Percentiles rank a stretch among this genome's conserved stretches.
Evolutionary conservation across 2,797 vertebrate genomes (phyloP).

Genomic region (Scarus forsteni): DNA sequence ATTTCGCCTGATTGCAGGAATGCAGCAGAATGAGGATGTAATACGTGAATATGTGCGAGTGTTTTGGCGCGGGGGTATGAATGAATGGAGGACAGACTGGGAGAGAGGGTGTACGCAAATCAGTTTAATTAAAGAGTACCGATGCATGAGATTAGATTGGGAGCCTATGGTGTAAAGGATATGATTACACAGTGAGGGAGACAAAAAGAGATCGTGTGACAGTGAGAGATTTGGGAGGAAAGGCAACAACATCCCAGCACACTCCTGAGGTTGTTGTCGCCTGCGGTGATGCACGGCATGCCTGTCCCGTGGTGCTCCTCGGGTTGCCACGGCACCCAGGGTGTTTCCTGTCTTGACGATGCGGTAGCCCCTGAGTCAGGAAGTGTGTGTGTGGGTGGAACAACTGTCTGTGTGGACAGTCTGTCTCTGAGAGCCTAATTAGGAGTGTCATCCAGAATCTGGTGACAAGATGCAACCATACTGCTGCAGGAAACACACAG

Average conservation of each 20-base stretch:
- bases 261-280: conserved; percentile 32
- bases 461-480: conserved; percentile 59
- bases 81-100: conserved; percentile 69
- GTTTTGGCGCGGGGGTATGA: conserved; percentile 49
- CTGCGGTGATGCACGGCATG: conserved; percentile 31
- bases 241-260: conserved; percentile 10
- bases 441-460: conserved; percentile 61
- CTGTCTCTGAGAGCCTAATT: conserved; percentile 70
- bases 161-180: conserved; percentile 80
- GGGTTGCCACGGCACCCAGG: conserved; percentile 41
- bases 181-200: conserved; percentile 73
- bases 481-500: conserved; percentile 46
- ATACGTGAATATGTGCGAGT: conserved; percentile 10
- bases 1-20: conserved; percentile 68
- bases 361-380: conserved; percentile 30
- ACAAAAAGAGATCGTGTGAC: conserved; percentile 36
- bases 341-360: conserved; percentile 61
- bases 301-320: conserved; percentile 44
- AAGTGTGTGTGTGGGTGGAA: conserved; percentile 14
- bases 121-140: conserved; percentile 86
- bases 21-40: conserved; percentile 33
- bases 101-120: conserved; percentile 76
- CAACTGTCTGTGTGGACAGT: conserved; percentile 46
- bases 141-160: conserved; percentile 86
- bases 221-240: conserved; percentile 20